Percentiles rank a stretch among this genome's conserved stretches.
phyloP scores from a whole-genome alignment of 2,113 vertebrate genomes.

The Ammodytes marinus region DNA sequence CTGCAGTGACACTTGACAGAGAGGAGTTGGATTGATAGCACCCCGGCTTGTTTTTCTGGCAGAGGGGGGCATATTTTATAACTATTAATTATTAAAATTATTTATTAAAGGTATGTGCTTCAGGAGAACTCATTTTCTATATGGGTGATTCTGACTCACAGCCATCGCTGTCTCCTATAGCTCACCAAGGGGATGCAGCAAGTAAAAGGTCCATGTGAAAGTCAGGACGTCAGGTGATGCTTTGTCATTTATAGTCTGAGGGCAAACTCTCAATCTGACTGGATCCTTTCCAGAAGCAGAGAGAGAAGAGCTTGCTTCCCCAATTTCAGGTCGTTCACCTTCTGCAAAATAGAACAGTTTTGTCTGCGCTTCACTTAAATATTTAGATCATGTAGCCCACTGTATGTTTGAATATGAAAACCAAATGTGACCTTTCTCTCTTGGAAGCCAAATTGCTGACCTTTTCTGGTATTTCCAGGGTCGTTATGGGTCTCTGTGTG shows the following conservation, averaged over 20 bases:
- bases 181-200: slow-evolving; percentile 41
- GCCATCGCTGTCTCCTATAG: slow-evolving; percentile 30
- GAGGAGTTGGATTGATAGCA: slow-evolving; percentile 69
- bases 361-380: not conserved
- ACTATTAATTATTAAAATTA: slow-evolving; percentile 60
- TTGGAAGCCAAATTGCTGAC: slow-evolving; percentile 50
- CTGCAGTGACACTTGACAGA: slow-evolving; percentile 74
- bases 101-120: slow-evolving; percentile 65
- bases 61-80: slow-evolving; percentile 50
- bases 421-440: slow-evolving; percentile 57
- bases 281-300: slow-evolving; percentile 30
- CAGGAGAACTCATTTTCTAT: slow-evolving; percentile 20
- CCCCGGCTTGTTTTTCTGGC: slow-evolving; percentile 39
- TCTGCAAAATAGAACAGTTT: slow-evolving; percentile 6
- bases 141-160: slow-evolving; percentile 36
- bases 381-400: slow-evolving; percentile 6
- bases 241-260: slow-evolving; percentile 63
- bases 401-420: slow-evolving; percentile 40
- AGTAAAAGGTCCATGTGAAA: slow-evolving; percentile 28
- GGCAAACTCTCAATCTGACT: slow-evolving; percentile 46
- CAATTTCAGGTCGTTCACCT: slow-evolving; percentile 5
- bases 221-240: slow-evolving; percentile 51
- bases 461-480: slow-evolving; percentile 76
- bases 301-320: slow-evolving; percentile 2
- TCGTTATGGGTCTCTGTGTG: slow-evolving; percentile 45